phyloP scores from a whole-genome alignment of 2,113 vertebrate species.

The Piprites chloris region DNA sequence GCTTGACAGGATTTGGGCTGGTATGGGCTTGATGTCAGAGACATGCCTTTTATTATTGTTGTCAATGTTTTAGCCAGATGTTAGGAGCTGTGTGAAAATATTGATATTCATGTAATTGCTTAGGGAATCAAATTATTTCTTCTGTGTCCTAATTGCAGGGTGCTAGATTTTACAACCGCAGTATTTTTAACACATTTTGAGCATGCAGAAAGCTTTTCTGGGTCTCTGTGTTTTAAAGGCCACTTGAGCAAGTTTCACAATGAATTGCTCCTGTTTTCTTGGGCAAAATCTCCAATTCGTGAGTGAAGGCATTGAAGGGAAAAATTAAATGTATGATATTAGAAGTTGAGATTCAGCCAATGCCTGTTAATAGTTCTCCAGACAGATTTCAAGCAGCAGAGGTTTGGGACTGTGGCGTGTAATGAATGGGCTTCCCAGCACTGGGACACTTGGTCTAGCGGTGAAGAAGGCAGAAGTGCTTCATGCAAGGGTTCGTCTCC shows the following conservation, averaged over 20 bases:
- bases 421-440: neutral
- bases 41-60: fast-evolving
- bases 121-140: neutral
- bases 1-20: neutral
- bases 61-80: neutral
- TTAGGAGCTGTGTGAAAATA: neutral
- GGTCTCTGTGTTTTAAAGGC: neutral
- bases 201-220: neutral
- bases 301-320: neutral
- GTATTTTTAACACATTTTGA: fast-evolving
- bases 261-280: fast-evolving
- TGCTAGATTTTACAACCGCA: neutral
- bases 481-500: neutral
- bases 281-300: neutral
- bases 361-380: neutral
- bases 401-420: fast-evolving
- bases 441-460: neutral
- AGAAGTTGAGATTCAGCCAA: neutral
- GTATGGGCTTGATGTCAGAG: neutral
- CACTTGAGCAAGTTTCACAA: fast-evolving
- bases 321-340: neutral
- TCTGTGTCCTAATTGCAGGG: neutral
- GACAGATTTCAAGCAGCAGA: neutral
- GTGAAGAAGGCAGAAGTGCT: neutral
- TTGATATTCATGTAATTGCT: neutral